Conservation (phyloP, 35 echinoderm and acorn worm genomes). For the Patiria miniata region DNA sequence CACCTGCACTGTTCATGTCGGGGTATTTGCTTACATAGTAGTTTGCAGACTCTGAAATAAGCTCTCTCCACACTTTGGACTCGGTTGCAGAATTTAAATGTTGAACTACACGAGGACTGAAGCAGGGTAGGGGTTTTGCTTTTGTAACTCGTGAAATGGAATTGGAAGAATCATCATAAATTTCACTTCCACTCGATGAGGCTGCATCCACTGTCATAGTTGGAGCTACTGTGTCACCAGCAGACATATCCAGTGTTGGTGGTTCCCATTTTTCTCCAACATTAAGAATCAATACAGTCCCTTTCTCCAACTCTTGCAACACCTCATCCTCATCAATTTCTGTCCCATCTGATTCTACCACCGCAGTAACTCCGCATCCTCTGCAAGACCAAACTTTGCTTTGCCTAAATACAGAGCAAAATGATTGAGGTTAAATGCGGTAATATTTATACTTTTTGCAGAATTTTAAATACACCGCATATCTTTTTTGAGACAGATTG, state of each 20-base stretch:
- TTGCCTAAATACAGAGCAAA: neutral
- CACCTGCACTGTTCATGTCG: neutral
- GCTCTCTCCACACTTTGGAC: neutral
- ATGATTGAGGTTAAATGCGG: neutral
- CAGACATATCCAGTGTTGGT: neutral
- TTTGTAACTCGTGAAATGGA: neutral
- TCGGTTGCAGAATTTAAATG: neutral
- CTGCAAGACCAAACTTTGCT: neutral
- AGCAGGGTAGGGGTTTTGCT: neutral
- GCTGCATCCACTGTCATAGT: neutral
- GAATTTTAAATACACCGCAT: neutral
- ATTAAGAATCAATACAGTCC: neutral
- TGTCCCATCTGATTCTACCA: neutral
- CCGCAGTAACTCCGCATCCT: neutral
- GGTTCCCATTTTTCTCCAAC: neutral
- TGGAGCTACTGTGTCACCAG: neutral
- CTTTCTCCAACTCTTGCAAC: neutral
- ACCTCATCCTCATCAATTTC: neutral
- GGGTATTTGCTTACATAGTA: neutral
- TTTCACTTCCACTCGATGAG: neutral
- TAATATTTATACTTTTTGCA: neutral
- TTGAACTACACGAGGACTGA: neutral
- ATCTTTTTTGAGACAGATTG: neutral
- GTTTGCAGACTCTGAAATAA: neutral
- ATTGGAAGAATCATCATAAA: neutral